Base-by-base conservation (phyloP, 2,797 vertebrate species). In the Syngnathus acus region DNA sequence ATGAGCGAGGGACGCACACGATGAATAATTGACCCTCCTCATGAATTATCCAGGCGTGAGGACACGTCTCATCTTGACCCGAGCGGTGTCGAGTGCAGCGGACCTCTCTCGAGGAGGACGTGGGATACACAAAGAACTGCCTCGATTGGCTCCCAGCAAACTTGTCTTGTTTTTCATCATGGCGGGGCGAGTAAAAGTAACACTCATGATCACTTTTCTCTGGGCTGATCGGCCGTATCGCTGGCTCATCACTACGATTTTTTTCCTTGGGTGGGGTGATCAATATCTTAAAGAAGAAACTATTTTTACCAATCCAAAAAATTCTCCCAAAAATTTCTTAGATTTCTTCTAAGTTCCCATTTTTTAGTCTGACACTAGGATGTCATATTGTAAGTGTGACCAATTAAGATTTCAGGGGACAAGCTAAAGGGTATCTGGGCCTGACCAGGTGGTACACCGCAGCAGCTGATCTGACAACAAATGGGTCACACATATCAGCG, bases 11-110 rank as follows among this genome's bases (percentile, higher is more conserved):
- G 32, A 58, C 32, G 13, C 32, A 58, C 19, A 23, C 7, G 19
- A 51, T 64, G 47, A 64, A 64, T 64, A 37, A 64, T 64, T 51
- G 45, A 53, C 14, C 61, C 61, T 9, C 32, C 47, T 39, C 63
- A 51, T 64, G 47, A 64, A 64, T 64, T 50, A 64, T 50, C 62
- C 45, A 50, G 6, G n/a, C 9, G 10, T 3, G 17, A 48, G 26
- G 47, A 51, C 32, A 9, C 17, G 19, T 64, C 63, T 64, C 26
- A 51, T 53, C 13, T 48, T 64, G 63, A 64, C 47, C 47, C 9
- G 23, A 17, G 14, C 2, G 21, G 63, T 64, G 32, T 64, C 59
- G 32, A 51, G 47, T 51, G 45, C 39, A 38, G 1, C 9, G 17
- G 47, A 64, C 8, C 17, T n/a, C 47, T 9, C 13, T 39, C 14